phyloP scores from a whole-genome alignment of 2,888 invertebrate species.

The Hirtodrosophila trivittata region DNA sequence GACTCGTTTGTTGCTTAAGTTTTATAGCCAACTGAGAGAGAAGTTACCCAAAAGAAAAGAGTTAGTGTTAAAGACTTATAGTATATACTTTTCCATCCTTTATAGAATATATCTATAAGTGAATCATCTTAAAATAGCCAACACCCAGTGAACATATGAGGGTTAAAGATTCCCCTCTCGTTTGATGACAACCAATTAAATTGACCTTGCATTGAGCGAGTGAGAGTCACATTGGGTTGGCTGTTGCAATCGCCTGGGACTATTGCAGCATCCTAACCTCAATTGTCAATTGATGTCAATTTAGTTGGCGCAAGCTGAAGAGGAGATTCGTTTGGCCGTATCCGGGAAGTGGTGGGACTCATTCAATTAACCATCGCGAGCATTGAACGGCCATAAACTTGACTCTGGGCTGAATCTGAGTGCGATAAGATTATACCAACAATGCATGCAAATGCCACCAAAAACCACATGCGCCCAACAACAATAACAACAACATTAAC shows the following conservation, averaged over 20 bases:
- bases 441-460: conserved; percentile 18
- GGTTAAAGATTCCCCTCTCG: background rate
- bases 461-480: conserved; percentile 8
- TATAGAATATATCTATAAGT: too few relatives aligned
- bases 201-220: conserved; percentile 37
- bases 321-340: background rate
- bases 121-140: too few relatives aligned
- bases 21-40: too few relatives aligned
- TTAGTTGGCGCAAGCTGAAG: conserved; percentile 27
- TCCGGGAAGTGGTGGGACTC: conserved; percentile 41
- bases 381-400: conserved; percentile 66
- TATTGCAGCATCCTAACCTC: conserved; percentile 62
- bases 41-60: too few relatives aligned
- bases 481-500: conserved; percentile 20
- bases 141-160: background rate
- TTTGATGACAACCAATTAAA: conserved; percentile 40
- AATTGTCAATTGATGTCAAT: conserved; percentile 64
- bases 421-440: conserved; percentile 63
- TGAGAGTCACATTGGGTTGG: conserved; percentile 28
- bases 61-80: too few relatives aligned
- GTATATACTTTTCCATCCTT: too few relatives aligned
- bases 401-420: conserved; percentile 46
- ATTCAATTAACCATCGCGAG: conserved; percentile 72
- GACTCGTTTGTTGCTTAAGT: too few relatives aligned
- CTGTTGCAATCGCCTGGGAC: conserved; percentile 67